A percentile compares a stretch with the other conserved stretches of the same genome.
phyloP scores from a whole-genome alignment of 2,113 vertebrate species.

The Aegotheles bennettii region DNA sequence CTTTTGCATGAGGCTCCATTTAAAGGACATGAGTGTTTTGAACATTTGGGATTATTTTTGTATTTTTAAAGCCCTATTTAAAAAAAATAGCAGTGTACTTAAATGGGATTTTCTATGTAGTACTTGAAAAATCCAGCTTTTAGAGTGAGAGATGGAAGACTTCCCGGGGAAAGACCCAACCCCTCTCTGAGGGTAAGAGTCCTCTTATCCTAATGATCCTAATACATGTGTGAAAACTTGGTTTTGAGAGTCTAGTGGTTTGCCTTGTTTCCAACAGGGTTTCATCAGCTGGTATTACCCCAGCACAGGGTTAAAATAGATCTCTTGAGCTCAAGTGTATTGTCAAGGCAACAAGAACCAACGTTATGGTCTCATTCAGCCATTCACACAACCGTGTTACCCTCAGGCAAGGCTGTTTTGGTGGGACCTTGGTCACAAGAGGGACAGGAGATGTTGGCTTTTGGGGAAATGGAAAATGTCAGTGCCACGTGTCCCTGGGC shows the following conservation, averaged over 20 bases:
- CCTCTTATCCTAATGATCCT: neutral
- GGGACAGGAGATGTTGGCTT: neutral
- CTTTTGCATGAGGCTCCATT: neutral
- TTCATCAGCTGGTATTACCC: neutral
- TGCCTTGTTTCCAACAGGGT: neutral
- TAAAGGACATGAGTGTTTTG: neutral
- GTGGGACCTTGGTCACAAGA: neutral
- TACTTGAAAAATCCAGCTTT: neutral
- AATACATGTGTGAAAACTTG: neutral
- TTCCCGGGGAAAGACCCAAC: neutral
- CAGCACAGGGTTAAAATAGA: neutral
- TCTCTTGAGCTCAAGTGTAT: neutral
- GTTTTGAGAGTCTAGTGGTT: accelerated
- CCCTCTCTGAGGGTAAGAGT: neutral
- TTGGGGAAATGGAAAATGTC: neutral
- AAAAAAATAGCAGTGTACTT: neutral
- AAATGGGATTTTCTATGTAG: neutral
- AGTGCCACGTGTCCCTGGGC: accelerated
- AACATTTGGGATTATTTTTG: neutral
- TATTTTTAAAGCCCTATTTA: neutral
- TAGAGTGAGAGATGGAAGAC: neutral
- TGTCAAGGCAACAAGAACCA: slow-evolving; percentile 21
- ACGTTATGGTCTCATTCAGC: neutral
- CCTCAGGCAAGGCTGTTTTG: neutral
- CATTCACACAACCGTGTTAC: neutral